Evolutionary conservation across 1,140 invertebrate species (phyloP), one percentile per base, ranked within the genome.

Genomic region (Anastrepha obliqua): DNA sequence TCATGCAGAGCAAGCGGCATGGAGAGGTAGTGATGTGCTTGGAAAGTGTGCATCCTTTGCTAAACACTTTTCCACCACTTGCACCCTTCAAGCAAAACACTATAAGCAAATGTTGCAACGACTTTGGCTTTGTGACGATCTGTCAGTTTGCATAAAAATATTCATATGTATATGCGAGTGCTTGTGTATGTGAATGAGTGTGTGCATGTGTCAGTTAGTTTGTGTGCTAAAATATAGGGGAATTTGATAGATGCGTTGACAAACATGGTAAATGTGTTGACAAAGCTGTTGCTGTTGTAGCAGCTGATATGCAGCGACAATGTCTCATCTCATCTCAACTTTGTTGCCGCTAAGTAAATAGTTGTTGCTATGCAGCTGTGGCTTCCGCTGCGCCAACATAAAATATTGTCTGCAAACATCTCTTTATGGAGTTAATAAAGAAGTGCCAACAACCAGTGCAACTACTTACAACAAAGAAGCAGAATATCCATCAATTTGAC

Each of bases 211-310:
- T 44, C 13, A 47, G 67, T 74, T 74, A 74, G 67, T 74, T 74
- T 74, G 13, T 74, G 67, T 15, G 15, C 39, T 74, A 74, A 74
- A 74, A 42, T 44, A 42, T 15, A 44, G 67, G 67, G 67, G 67
- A 74, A 74, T 74, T 74, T 74, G 67, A 74, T 74, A 74, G 67
- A 74, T 74, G 67, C 67, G 67, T 39, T 47, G 42, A 74, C 67
- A 74, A 74, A 74, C 42, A 74, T 74, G 42, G 67, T 74, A 74
- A 74, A 74, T 47, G 42, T 74, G 42, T 74, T 74, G 67, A 74
- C 67, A 74, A 74, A 74, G 70, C 44, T 74, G 70, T 74, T 74
- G 70, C 44, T 74, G 13, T 74, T 74, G 17, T 42, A 47, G 42
- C 70, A 74, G 70, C 17, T 74, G 70, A 74, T 74, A 74, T 74